Base-by-base conservation (phyloP, 2,888 invertebrate species). In the Colostygia pectinataria region DNA sequence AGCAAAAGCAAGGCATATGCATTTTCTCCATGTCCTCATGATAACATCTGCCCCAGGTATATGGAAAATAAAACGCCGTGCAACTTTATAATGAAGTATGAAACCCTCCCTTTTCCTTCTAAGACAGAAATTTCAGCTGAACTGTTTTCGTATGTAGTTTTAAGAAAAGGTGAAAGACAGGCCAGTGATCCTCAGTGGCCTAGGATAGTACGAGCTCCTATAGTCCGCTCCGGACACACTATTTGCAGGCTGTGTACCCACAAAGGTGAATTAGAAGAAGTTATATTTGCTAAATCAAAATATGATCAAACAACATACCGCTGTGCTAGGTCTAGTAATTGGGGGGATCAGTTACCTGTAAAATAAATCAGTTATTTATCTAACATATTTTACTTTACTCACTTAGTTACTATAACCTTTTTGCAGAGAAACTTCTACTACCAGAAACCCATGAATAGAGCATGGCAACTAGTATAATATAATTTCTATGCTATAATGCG, bases 11-110 rank as follows among this genome's bases (percentile, higher is more conserved):
- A 71, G 20, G 93, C 92, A 0, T 92, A 94, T 60, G 93, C 95
- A 0, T 94, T 96, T 74, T 93, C 96, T 32, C 97, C 97, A 91
- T 99, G 98, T 74, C 95, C 98, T 0, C 97, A 97, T 68, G 95
- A 97, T 64, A 74, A 83, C 13, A 66, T 87, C 0, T 99, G 98
- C 74, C 98, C 98, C 0, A 90, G 95, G 59, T 91, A 92, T 57
- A 44, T 91, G 13, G 81, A 91, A 45, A 92, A 94, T 42, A 80
- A 92, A 4, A 94, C 93, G 0, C 96, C 96, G 0, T 98, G 98
- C 65, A 96, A 95, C 72, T 97, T 96, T 74, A 76, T 92, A 59
- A 91, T 93, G 38, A 71, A 85, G 12, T 96, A 94, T 66, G 81
- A 91, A 54, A 80, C 92, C 0, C 68, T 94, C 40, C 87, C 92